Evolutionary conservation across 2,888 invertebrate species (phyloP).

Genomic region (Troides oblongomaculatus): DNA sequence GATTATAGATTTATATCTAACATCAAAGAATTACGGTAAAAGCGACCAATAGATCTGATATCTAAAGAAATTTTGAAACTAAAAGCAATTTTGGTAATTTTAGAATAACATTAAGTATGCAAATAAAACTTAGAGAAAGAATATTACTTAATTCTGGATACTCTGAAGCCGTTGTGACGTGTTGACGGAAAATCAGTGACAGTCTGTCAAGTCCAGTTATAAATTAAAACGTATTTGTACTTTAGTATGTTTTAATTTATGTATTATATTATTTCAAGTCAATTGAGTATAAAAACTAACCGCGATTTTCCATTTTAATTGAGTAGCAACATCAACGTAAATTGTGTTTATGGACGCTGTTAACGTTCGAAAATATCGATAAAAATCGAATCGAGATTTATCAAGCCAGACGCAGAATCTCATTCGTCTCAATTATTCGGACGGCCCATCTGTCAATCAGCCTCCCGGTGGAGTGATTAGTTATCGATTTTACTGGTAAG

Average conservation of each 20-base stretch:
- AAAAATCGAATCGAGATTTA: conserved; percentile 55
- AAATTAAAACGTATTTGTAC: no score
- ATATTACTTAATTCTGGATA: no score
- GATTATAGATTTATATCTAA: no score
- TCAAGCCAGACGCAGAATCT: conserved; percentile 55
- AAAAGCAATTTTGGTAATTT: no score
- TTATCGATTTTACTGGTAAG: conserved; percentile 49
- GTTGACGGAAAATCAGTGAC: no score
- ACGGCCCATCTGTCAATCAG: conserved; percentile 77
- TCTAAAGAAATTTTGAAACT: no score
- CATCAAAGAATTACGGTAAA: no score
- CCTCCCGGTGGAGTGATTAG: conserved; percentile 71
- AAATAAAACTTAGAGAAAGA: no score
- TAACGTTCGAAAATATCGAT: conserved; percentile 43
- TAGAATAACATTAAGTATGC: no score
- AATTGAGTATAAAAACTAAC: not conserved
- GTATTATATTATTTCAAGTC: not conserved
- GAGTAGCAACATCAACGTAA: not conserved
- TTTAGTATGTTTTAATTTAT: not conserved
- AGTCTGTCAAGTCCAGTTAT: no score
- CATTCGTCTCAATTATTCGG: conserved; percentile 76
- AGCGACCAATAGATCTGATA: no score
- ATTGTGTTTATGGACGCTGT: not conserved
- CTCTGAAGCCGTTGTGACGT: no score
- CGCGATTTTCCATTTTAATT: not conserved